Evolutionary conservation across 1,140 invertebrate genomes (phyloP).

Genomic region (Cydia fagiglandana): DNA sequence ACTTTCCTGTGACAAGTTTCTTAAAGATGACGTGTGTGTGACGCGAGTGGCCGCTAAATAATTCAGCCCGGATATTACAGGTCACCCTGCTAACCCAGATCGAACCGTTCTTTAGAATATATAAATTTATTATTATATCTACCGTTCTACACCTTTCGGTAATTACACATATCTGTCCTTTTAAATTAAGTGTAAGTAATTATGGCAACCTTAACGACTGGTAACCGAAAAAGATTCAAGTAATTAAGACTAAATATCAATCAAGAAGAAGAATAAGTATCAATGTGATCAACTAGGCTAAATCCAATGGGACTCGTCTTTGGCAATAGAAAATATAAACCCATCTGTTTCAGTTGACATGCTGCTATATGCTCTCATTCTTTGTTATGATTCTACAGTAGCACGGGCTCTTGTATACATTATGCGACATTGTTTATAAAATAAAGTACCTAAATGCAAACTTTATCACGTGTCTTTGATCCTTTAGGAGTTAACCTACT

Average conservation of each 20-base stretch:
- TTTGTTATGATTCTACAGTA: neutral
- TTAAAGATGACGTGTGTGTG: neutral
- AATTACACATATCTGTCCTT: neutral
- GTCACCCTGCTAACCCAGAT: conserved; percentile 17
- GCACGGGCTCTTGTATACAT: neutral
- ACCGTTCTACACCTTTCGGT: neutral
- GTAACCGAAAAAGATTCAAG: too few relatives aligned
- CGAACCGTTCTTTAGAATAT: neutral
- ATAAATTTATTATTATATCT: neutral
- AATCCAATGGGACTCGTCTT: neutral
- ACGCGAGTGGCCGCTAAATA: conserved; percentile 23
- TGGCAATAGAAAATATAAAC: neutral
- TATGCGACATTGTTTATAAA: neutral
- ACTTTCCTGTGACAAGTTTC: conserved; percentile 7
- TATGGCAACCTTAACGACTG: too few relatives aligned
- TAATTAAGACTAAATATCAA: too few relatives aligned
- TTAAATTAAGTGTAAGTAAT: too few relatives aligned
- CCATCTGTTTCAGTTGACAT: conserved; percentile 9
- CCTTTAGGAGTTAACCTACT: too few relatives aligned
- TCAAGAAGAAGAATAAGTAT: too few relatives aligned
- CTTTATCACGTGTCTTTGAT: too few relatives aligned
- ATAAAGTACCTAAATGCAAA: too few relatives aligned
- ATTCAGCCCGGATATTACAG: conserved; percentile 1
- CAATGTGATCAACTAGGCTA: neutral
- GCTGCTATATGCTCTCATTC: conserved; percentile 2